These are phyloP conservation scores for Caranx ignobilis DNA, from an alignment of 2,113 vertebrate genomes.

Conservation along the genomic window DNA sequence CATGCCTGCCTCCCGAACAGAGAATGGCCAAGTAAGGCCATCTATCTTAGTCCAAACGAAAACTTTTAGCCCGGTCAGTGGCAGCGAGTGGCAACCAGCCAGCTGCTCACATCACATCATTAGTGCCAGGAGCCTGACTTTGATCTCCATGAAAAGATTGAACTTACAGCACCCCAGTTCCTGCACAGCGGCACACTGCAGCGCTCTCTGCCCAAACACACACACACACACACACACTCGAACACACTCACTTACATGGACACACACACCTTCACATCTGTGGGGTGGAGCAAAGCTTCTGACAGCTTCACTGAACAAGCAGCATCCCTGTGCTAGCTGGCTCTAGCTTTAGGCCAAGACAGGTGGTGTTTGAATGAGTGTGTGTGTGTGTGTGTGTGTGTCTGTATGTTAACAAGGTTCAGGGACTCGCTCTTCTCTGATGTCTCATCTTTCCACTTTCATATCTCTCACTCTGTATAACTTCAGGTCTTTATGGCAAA, in stretches of 20 bases:
- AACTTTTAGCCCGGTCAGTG: conserved; percentile 62
- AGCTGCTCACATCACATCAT: conserved; percentile 47
- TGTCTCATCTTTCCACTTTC: conserved; percentile 31
- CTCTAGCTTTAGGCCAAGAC: conserved; percentile 55
- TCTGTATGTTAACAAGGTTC: conserved; percentile 22
- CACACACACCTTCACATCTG: conserved; percentile 57
- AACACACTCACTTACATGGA: conserved; percentile 1
- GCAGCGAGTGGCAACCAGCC: conserved; percentile 33
- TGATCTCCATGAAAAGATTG: conserved; percentile 68
- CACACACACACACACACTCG: conserved; percentile 19
- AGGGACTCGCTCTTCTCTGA: conserved; percentile 28
- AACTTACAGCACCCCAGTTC: conserved; percentile 48
- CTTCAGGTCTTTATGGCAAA: neutral
- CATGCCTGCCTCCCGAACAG: conserved; percentile 27
- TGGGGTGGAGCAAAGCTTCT: conserved; percentile 43
- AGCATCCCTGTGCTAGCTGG: conserved; percentile 24
- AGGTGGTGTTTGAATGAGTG: conserved; percentile 45
- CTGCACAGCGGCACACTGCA: conserved; percentile 30
- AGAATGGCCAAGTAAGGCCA: conserved; percentile 55
- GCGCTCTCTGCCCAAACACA: conserved; percentile 28
- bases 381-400: conserved; percentile 20
- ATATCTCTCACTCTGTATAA: neutral
- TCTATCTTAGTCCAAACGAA: conserved; percentile 60
- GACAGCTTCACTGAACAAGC: conserved; percentile 52
- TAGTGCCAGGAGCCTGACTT: conserved; percentile 54